Base-by-base conservation (phyloP, 2,797 vertebrate genomes). In the Semotilus atromaculatus region DNA sequence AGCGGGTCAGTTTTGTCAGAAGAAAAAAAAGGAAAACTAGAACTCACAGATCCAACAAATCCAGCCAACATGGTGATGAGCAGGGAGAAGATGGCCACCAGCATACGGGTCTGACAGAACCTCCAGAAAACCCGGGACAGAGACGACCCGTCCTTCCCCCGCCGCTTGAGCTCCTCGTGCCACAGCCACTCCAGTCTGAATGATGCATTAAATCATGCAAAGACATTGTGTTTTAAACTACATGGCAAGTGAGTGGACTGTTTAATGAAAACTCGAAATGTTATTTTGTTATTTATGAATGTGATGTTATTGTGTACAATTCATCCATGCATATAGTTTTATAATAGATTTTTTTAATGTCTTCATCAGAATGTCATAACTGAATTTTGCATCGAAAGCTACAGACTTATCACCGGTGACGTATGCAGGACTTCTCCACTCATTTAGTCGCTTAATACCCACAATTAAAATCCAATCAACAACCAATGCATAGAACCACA, bases 41-140 rank as follows among this genome's bases (percentile, higher is more conserved):
- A 86, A 96, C 95, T 96, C 87, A 96, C 96, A 36, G 96, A 93
- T 75, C 95, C 95, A 80, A 94, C 89, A 34, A 97, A 96, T 90
- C 92, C 91, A 55, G 94, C 92, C 88, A 95, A 90, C 93, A 95
- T 96, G 45, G 93, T 94, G 81, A 97, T 87, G 83, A 96, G 93
- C 80, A 97, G 91, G 87, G 93, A 90, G 71, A 96, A 92, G 66
- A 95, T 85, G 79, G 95, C 94, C 89, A 96, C 92, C 90, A 96
- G 89, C 85, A 92, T 91, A 45, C 96, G 94, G 34, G 95, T 96
- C 88, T 91, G 93, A 91, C 95, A 97, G 91, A 97, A 97, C 88
- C 92, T 94, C 96, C 95, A 96, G 88, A 96, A 92, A 83, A 96
- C 96, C 80, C 93, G 90, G 0, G 89, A 90, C 72, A 97, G 92